Evolutionary conservation across 2,888 invertebrate species (phyloP).

Genomic region (Sussaba pulchella): DNA sequence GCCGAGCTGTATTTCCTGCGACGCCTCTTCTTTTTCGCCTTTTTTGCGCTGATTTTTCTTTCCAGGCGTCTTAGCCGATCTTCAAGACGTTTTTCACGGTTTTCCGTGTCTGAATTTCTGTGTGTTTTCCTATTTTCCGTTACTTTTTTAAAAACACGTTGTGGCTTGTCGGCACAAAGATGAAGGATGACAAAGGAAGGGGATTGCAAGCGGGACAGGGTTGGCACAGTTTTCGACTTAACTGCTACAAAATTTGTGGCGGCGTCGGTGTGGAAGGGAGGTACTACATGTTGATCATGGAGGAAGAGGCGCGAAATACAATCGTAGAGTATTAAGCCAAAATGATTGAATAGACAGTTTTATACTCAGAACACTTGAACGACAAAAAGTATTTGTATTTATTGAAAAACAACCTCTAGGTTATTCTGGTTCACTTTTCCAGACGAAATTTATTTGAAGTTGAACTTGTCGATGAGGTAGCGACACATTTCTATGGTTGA

Average conservation of each 20-base stretch:
- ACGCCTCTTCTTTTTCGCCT: slow-evolving; percentile 33
- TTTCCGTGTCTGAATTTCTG: slow-evolving; percentile 37
- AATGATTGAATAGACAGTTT: no score
- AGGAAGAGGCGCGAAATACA: slow-evolving; percentile 11
- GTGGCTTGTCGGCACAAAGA: slow-evolving; percentile 49
- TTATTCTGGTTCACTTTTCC: slow-evolving; percentile 66
- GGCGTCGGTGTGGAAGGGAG: slow-evolving; percentile 1
- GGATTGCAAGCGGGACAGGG: slow-evolving; percentile 33
- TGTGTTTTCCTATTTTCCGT: slow-evolving; percentile 46
- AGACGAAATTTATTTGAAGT: slow-evolving; percentile 37
- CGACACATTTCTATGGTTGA: slow-evolving; percentile 54
- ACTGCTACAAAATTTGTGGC: slow-evolving; percentile 40
- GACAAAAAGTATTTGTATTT: background rate
- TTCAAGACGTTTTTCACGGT: slow-evolving; percentile 45
- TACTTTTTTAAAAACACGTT: slow-evolving; percentile 21
- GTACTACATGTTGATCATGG: slow-evolving; percentile 4
- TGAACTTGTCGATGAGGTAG: slow-evolving; percentile 51
- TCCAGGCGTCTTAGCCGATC: slow-evolving; percentile 42
- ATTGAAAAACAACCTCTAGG: slow-evolving; percentile 56
- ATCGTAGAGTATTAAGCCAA: background rate
- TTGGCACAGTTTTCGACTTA: slow-evolving; percentile 23
- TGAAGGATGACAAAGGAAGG: slow-evolving; percentile 39
- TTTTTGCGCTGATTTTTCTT: slow-evolving; percentile 42
- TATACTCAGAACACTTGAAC: no score
- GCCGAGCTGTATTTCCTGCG: slow-evolving; percentile 48